phyloP scores from a whole-genome alignment of 2,113 vertebrate species.

The Monarcha castaneiventris region DNA sequence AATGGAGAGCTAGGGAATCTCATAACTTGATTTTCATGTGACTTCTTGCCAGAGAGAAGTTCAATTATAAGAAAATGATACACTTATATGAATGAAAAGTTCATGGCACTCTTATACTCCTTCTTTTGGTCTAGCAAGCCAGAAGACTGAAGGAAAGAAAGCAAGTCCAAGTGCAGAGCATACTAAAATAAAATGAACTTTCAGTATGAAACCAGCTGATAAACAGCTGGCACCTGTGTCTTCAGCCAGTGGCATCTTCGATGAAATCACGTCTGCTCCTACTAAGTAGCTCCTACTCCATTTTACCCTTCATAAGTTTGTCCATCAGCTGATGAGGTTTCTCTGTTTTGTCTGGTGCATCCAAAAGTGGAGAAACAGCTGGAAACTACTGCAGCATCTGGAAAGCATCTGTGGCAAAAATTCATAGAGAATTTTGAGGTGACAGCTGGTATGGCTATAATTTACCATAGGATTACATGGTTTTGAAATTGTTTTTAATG shows the following conservation, averaged over 20 bases:
- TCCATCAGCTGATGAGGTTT: neutral
- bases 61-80: neutral
- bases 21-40: neutral
- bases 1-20: neutral
- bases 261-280: neutral
- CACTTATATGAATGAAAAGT: neutral
- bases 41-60: neutral
- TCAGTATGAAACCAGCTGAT: neutral
- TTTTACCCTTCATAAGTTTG: neutral
- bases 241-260: neutral
- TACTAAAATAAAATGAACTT: neutral
- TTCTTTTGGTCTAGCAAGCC: neutral
- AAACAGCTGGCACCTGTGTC: neutral
- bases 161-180: neutral
- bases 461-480: neutral
- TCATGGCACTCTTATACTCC: neutral
- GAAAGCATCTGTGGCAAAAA: slow-evolving; percentile 23
- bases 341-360: neutral
- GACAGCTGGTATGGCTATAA: neutral
- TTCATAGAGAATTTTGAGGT: neutral
- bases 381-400: slow-evolving; percentile 20
- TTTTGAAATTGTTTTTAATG: neutral
- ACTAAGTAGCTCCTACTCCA: neutral
- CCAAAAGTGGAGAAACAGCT: neutral
- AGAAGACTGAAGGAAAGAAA: neutral